A percentile compares a stretch with the other conserved stretches of the same genome.
Conservation (phyloP, 2,888 invertebrate species). For the Drosophila mayaguana region DNA sequence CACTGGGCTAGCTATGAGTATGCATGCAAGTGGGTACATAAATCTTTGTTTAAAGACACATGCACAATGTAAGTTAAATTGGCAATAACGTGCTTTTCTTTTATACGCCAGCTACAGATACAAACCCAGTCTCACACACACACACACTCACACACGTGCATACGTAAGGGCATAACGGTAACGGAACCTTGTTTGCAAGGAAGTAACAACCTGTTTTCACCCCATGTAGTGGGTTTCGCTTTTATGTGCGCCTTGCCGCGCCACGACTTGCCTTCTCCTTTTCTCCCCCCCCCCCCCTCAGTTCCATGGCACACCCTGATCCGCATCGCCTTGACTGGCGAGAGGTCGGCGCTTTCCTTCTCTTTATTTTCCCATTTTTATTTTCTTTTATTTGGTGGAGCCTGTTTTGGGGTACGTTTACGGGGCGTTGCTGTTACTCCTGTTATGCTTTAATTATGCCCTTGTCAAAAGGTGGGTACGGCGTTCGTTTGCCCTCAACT, state of each 20-base stretch:
- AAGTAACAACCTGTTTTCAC: slow-evolving; percentile 81
- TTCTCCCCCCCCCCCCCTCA: slow-evolving; percentile 6
- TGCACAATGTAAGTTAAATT: slow-evolving; percentile 80
- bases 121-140: slow-evolving; percentile 21
- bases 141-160: slow-evolving; percentile 35
- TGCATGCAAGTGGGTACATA: slow-evolving; percentile 81
- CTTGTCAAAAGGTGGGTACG: slow-evolving; percentile 76
- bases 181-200: slow-evolving; percentile 82
- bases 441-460: slow-evolving; percentile 80
- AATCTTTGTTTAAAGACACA: slow-evolving; percentile 80
- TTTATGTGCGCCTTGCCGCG: slow-evolving; percentile 58
- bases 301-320: slow-evolving; percentile 32
- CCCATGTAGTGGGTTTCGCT: slow-evolving; percentile 73
- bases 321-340: slow-evolving; percentile 36
- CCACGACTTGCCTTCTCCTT: slow-evolving; percentile 9
- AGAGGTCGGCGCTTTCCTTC: neutral
- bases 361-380: neutral
- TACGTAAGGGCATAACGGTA: slow-evolving; percentile 74
- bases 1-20: slow-evolving; percentile 50
- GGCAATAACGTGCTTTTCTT: slow-evolving; percentile 80
- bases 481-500: slow-evolving; percentile 37
- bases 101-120: slow-evolving; percentile 66
- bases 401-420: slow-evolving; percentile 44
- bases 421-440: slow-evolving; percentile 62
- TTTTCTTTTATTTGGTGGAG: slow-evolving; percentile 13